Evolutionary conservation across 2,888 invertebrate species (phyloP).

Genomic region (Harmothoe impar): DNA sequence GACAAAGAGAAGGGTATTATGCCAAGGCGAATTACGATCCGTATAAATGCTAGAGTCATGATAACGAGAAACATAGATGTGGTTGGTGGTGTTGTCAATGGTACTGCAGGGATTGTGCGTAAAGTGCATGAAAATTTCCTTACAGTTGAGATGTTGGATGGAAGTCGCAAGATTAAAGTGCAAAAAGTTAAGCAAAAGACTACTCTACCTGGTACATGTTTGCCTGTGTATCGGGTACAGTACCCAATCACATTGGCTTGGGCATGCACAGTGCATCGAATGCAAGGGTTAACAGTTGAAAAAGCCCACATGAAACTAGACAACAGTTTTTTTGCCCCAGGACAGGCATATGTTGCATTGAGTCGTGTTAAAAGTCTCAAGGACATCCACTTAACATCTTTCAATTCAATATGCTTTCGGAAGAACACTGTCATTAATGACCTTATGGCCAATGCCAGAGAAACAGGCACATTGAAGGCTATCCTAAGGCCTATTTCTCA

Average conservation of each 20-base stretch:
- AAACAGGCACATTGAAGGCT: slow-evolving; percentile 28
- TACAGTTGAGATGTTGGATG: no score
- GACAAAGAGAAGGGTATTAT: background rate
- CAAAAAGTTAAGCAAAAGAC: no score
- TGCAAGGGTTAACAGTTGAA: slow-evolving; percentile 9
- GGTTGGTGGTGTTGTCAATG: background rate
- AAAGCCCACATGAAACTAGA: background rate
- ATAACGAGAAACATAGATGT: slow-evolving; percentile 35
- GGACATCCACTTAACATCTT: background rate
- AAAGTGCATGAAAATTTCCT: no score
- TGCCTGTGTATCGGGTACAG: background rate
- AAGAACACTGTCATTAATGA: background rate
- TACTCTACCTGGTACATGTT: no score
- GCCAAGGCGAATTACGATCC: background rate
- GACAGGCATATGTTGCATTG: no score
- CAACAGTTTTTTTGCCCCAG: background rate
- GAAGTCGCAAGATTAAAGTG: no score
- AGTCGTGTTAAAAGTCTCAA: background rate
- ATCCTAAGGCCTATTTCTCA: background rate
- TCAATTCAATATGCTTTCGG: background rate
- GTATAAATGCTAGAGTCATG: background rate
- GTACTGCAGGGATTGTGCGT: background rate
- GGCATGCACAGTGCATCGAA: slow-evolving; percentile 35
- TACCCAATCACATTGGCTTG: background rate
- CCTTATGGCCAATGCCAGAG: background rate